phyloP scores from a whole-genome alignment of 2,113 vertebrate genomes.

The Gambusia holbrooki region DNA sequence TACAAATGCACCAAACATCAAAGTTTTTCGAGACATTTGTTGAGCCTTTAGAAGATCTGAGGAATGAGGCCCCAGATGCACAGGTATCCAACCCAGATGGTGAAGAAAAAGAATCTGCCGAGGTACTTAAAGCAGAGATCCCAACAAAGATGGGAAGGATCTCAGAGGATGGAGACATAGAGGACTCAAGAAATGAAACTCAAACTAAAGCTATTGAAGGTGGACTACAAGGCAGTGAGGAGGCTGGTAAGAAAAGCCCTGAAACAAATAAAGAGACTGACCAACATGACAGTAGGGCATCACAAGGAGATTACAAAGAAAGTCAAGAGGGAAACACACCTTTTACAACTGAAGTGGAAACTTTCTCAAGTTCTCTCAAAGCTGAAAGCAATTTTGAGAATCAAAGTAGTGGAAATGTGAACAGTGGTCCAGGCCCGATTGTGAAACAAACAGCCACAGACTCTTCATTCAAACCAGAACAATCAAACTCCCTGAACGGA shows the following conservation, averaged over 20 bases:
- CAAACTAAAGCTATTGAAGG: slow-evolving; percentile 38
- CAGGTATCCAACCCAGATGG: background rate
- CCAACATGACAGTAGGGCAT: background rate
- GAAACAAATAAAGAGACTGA: slow-evolving; percentile 14
- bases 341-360: slow-evolving; percentile 50
- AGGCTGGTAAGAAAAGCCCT: slow-evolving; percentile 10
- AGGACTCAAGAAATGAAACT: background rate
- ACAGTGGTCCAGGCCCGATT: background rate
- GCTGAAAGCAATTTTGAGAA: slow-evolving; percentile 21
- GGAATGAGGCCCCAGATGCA: slow-evolving; percentile 3
- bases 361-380: slow-evolving; percentile 10
- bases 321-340: slow-evolving; percentile 10
- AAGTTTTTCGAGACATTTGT: slow-evolving; percentile 78
- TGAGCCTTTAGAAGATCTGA: slow-evolving; percentile 75
- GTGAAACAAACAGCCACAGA: slow-evolving; percentile 11
- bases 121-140: slow-evolving; percentile 22
- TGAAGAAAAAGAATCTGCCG: slow-evolving; percentile 1
- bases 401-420: slow-evolving; percentile 18
- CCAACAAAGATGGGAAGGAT: background rate
- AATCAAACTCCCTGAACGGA: slow-evolving; percentile 3
- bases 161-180: background rate
- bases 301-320: slow-evolving; percentile 11
- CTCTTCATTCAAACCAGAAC: slow-evolving; percentile 10
- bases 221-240: slow-evolving; percentile 2
- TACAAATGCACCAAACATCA: slow-evolving; percentile 71